Evolutionary conservation across 2,113 vertebrate species (phyloP).

Genomic region (Oncorhynchus keta): DNA sequence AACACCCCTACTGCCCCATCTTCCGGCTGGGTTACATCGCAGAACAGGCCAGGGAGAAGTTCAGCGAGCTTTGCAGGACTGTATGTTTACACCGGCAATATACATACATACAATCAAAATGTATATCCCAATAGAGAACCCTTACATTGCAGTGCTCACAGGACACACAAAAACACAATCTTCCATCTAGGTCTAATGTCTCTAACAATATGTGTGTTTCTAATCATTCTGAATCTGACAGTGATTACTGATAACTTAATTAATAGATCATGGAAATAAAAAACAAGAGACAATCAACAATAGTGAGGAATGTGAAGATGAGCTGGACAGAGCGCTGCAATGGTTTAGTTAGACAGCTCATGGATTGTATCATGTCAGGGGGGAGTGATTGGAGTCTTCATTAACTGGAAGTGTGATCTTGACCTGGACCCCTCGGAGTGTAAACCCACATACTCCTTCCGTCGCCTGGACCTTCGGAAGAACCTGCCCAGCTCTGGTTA

Average conservation of each 20-base stretch:
- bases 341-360: not conserved
- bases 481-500: slow-evolving; percentile 72
- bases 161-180: not conserved
- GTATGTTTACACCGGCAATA: slow-evolving; percentile 55
- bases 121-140: not conserved
- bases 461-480: slow-evolving; percentile 77
- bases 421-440: slow-evolving; percentile 76
- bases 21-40: slow-evolving; percentile 86
- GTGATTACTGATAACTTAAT: not conserved
- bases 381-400: slow-evolving; percentile 82
- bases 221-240: not conserved
- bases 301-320: too few species aligned
- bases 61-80: slow-evolving; percentile 77
- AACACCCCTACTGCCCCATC: slow-evolving; percentile 84
- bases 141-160: not conserved
- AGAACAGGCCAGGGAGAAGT: slow-evolving; percentile 79
- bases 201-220: not conserved
- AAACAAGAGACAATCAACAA: too few species aligned
- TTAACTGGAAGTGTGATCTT: slow-evolving; percentile 83
- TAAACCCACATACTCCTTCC: slow-evolving; percentile 81
- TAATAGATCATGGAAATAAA: too few species aligned
- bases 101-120: not conserved
- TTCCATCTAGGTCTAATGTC: not conserved
- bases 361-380: slow-evolving; percentile 64
- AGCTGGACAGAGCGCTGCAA: not conserved